phyloP scores from a whole-genome alignment of 2,797 vertebrate genomes.

The Hyperoplus lanceolatus region DNA sequence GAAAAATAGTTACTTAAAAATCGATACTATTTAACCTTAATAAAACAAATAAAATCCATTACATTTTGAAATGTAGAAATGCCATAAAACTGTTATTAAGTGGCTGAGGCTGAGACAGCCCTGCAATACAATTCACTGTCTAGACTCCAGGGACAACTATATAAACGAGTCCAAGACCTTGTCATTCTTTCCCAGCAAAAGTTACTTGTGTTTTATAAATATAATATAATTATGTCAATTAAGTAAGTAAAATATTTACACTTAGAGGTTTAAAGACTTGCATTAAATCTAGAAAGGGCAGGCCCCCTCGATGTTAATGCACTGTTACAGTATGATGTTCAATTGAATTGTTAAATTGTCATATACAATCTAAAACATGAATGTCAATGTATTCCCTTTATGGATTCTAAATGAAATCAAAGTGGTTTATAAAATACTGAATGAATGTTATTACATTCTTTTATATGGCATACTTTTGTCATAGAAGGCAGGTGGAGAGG shows the following conservation, averaged over 20 bases:
- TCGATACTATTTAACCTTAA: not conserved
- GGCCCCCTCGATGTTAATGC: constrained; percentile 13
- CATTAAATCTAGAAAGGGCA: constrained; percentile 15
- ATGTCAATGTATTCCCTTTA: constrained; percentile 25
- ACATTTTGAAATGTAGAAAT: constrained; percentile 1
- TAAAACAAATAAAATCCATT: constrained; percentile 6
- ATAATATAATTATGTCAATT: not conserved
- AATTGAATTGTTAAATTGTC: constrained; percentile 29
- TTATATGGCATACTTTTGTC: constrained; percentile 3
- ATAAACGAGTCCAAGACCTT: not conserved
- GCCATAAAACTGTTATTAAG: not conserved
- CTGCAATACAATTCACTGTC: not conserved
- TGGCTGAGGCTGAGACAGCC: not conserved
- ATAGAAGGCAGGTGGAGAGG: constrained; percentile 19
- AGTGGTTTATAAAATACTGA: constrained; percentile 21
- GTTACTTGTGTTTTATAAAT: constrained; percentile 6
- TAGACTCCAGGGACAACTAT: not conserved
- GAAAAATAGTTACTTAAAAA: not conserved
- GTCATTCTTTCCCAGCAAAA: not conserved
- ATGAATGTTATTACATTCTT: not conserved
- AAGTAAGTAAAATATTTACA: not conserved
- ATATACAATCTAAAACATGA: constrained; percentile 37
- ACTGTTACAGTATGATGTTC: constrained; percentile 17
- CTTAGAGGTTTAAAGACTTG: not conserved
- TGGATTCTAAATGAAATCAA: constrained; percentile 30